Evolutionary conservation across 2,888 invertebrate species (phyloP), one percentile per base, ranked within the genome.

Genomic region (Agrotis clavis): DNA sequence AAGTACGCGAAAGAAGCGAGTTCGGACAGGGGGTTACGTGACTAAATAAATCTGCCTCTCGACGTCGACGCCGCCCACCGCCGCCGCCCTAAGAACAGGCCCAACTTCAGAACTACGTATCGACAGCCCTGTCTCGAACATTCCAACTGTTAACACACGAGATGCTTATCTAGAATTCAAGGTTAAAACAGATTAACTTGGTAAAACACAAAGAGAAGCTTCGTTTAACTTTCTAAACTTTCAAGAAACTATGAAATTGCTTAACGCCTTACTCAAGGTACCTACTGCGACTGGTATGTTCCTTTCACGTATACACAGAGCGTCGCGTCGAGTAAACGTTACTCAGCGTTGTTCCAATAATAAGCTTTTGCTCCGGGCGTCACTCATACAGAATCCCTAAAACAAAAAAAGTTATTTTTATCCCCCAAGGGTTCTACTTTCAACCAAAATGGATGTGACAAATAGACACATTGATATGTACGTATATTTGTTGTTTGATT

Each of bases 21-120:
- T 90, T 90, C 87, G 89, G 88, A 88, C 90, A 87, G 86, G 84
- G 89, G 91, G 88, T 90, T 93, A 94, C 94, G 94, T 93, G 94
- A 93, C 92, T 90, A 89, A 91, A 92, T 92, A 93, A 92, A 89
- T 91, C 90, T 84, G 86, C 86, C 82, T 87, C 84, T 79, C 84
- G 78, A 86, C 87, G 72, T 74, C 81, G 83, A 77, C 67, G n/a
- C 57, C 45, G 61, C 14, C 4, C 48, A 30, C 62, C 64, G 45
- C 54, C 35, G n/a, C 61, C 71, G 50, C 57, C 77, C 79, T 72
- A 62, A 48, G 63, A 66, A 65, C 47, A 56, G 56, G 14, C 13
- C 54, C 62, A 71, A 83, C 77, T 75, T 76, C 70, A 62, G 63
- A 84, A 76, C 71, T 81, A 73, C 74, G 67, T 74, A 83, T 81